Percentiles rank a stretch among this genome's conserved stretches.
Conservation (phyloP, 2,113 vertebrate genomes). For the Halichoeres trimaculatus region DNA sequence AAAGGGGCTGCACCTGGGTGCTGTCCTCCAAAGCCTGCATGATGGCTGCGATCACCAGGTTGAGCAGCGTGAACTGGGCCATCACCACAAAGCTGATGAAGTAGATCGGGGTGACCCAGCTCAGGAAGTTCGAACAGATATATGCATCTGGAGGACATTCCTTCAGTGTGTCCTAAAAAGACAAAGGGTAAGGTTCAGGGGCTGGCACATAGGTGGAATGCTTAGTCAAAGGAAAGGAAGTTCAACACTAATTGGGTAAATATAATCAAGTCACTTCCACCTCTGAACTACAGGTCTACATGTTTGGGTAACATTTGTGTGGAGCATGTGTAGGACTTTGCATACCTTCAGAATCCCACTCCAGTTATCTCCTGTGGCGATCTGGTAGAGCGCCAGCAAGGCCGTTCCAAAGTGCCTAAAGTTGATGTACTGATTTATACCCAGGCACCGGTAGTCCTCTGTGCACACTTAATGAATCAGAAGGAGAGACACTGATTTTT, state of each 20-base stretch:
- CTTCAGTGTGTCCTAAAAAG: constrained; percentile 10
- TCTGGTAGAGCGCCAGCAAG: no score
- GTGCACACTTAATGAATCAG: constrained; percentile 30
- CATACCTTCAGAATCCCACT: constrained; percentile 23
- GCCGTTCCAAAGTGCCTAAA: constrained; percentile 29
- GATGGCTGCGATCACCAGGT: constrained; percentile 20
- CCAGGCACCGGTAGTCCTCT: background rate
- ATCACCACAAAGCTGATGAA: constrained; percentile 8
- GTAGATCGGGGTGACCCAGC: background rate
- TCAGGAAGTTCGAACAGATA: background rate
- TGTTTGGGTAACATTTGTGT: no score
- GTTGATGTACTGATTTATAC: background rate
- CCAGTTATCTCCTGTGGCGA: constrained; percentile 46
- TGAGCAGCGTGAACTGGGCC: constrained; percentile 32
- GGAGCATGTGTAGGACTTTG: no score
- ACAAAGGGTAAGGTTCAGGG: background rate
- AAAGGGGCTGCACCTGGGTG: background rate
- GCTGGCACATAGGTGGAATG: no score
- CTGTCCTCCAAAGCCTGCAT: constrained; percentile 16
- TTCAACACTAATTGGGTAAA: no score
- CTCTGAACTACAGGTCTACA: no score
- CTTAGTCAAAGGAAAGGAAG: no score
- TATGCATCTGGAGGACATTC: background rate
- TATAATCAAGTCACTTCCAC: no score
- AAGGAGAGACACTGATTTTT: background rate